Evolutionary conservation across 35 echinoderm and acorn worm genomes (phyloP), one percentile per base, ranked within the genome.

Genomic region (Lytechinus pictus): DNA sequence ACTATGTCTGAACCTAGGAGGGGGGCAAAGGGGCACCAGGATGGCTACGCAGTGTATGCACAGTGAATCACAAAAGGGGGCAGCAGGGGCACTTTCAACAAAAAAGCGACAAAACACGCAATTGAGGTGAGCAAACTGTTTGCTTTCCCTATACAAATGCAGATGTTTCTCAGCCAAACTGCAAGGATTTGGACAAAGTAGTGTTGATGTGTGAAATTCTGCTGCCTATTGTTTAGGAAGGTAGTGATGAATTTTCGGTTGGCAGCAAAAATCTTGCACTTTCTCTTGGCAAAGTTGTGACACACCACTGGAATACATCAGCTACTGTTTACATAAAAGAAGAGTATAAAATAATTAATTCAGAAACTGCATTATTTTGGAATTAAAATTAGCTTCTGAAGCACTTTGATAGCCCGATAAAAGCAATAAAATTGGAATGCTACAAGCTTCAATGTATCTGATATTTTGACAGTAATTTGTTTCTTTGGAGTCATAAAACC

Each of bases 111-210:
- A 90, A 90, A 44, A 21, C 29, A 90, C 19, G 10, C 88, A 13
- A 90, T 90, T 52, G 29, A 52, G 88, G 28, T 14, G 88, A 27
- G 88, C 88, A 44, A 79, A 54, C 88, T 90, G 28, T 90, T 90
- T 90, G 88, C 88, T 90, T 54, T 44, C 9, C 88, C 88, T 90
- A 90, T 51, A 90, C 88, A 90, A 90, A 90, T 90, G 88, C 28
- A 90, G 88, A 90, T 90, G 88, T 90, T 90, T 90, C 88, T 90
- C 88, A 6, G 88, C 88, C 33, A 90, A 90, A 90, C 88, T 90
- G 28, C 14, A 90, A 54, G 88, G 88, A 90, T 90, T 90, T 90
- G 52, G 24, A 90, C 29, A 52, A 90, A 90, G 88, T 90, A 12
- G 8, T 54, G 52, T 90, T 90, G 88, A 90, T 9, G 88, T 90